Conservation (phyloP, 1,140 invertebrate genomes). For the Heliothis virescens region DNA sequence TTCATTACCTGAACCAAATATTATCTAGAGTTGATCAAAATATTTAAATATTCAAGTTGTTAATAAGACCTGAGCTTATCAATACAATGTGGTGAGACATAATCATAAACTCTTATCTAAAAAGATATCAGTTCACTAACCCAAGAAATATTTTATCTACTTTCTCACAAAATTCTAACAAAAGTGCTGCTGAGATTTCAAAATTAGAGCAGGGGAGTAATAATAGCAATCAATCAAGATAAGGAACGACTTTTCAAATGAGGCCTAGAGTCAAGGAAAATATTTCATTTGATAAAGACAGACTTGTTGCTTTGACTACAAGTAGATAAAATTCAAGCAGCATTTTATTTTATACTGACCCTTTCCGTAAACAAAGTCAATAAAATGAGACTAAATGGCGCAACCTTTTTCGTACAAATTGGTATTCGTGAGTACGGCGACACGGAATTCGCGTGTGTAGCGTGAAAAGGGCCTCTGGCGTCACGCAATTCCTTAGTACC, state of each 20-base stretch:
- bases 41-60: not conserved
- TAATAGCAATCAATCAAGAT: slow-evolving; percentile 10
- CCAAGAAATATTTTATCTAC: slow-evolving; percentile 32
- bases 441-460: slow-evolving; percentile 16
- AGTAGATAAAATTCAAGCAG: not conserved
- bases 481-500: slow-evolving; percentile 9
- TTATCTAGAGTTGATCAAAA: too few relatives aligned
- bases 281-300: not conserved
- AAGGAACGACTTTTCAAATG: not conserved
- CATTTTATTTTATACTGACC: too few relatives aligned
- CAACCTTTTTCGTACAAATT: slow-evolving; percentile 6
- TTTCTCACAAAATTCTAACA: slow-evolving; percentile 29
- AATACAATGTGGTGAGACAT: not conserved
- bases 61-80: slow-evolving; percentile 17
- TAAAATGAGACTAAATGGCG: not conserved
- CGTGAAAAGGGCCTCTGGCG: slow-evolving; percentile 21
- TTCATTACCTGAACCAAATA: too few relatives aligned
- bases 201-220: not conserved
- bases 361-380: not conserved
- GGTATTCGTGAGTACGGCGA: slow-evolving; percentile 9
- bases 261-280: too few relatives aligned
- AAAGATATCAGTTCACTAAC: slow-evolving; percentile 39
- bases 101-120: slow-evolving; percentile 34
- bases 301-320: not conserved
- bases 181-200: not conserved